A percentile compares a stretch with the other conserved stretches of the same genome.
Conservation (phyloP, 2,113 vertebrate species). For the Phocoena phocoena region DNA sequence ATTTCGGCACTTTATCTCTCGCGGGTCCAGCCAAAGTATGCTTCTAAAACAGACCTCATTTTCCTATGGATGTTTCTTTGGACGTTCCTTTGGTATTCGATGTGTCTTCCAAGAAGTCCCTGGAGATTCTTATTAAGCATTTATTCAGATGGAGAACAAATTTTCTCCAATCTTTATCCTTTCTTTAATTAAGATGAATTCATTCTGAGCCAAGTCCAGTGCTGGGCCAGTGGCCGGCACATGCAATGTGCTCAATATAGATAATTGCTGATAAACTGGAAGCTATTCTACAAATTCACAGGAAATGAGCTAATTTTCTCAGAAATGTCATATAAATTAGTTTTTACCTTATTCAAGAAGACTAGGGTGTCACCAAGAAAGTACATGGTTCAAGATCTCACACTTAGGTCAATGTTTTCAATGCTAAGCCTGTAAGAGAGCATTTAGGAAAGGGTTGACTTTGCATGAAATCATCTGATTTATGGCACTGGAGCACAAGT, state of each 20-base stretch:
- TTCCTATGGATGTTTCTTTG: neutral
- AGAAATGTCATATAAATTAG: neutral
- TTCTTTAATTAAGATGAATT: neutral
- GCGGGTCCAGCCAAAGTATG: neutral
- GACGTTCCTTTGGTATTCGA: neutral
- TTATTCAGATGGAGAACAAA: neutral
- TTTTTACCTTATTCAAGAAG: neutral
- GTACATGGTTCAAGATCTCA: neutral
- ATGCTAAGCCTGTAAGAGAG: neutral
- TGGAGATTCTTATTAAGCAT: neutral
- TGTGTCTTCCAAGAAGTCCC: neutral
- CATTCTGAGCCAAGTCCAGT: neutral
- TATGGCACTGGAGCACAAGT: neutral
- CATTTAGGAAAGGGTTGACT: neutral
- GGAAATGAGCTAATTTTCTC: neutral
- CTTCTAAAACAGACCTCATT: neutral
- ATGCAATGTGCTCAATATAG: neutral
- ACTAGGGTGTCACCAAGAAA: neutral
- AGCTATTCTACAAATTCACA: neutral
- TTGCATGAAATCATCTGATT: neutral
- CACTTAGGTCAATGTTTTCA: neutral
- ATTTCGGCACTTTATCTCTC: neutral
- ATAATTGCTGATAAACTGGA: neutral
- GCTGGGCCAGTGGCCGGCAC: neutral
- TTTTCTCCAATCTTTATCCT: neutral